phyloP scores from a whole-genome alignment of 2,888 invertebrate species.

The Plagodis dolabraria region DNA sequence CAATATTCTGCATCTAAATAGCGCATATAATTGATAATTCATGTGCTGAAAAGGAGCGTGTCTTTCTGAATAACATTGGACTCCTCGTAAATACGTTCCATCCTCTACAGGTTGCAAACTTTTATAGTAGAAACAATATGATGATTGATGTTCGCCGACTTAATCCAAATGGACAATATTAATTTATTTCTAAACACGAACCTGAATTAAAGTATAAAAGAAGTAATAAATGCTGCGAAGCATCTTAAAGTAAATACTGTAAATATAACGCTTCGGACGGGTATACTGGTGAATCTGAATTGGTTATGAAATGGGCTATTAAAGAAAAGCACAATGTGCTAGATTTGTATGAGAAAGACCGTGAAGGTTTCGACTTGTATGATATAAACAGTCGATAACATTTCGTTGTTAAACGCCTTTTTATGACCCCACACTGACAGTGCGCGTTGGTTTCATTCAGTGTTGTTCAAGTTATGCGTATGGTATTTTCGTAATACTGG shows the following conservation, averaged over 20 bases:
- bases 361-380: conserved; percentile 24
- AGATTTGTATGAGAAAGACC: conserved; percentile 32
- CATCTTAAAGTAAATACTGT: conserved; percentile 25
- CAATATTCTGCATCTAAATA: no score
- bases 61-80: no score
- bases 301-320: conserved; percentile 21
- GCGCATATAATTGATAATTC: no score
- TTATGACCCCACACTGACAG: conserved; percentile 26
- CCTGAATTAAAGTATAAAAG: conserved; percentile 39
- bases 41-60: no score
- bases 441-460: conserved; percentile 30
- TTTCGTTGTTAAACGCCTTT: conserved; percentile 24
- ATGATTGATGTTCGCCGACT: conserved; percentile 32
- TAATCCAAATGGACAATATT: conserved; percentile 24
- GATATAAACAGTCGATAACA: conserved; percentile 21
- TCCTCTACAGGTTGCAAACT: conserved; percentile 36
- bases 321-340: conserved; percentile 16
- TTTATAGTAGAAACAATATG: conserved; percentile 38
- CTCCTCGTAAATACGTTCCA: background rate
- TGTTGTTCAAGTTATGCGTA: conserved; percentile 16
- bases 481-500: conserved; percentile 30
- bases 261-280: conserved; percentile 13
- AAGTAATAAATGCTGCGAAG: conserved; percentile 31
- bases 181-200: conserved; percentile 38
- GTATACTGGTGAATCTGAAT: conserved; percentile 20